These are phyloP conservation scores for Apostichopus parvimensis DNA, from an alignment of 35 echinoderm and acorn worm genomes.

Conservation along the genomic window DNA sequence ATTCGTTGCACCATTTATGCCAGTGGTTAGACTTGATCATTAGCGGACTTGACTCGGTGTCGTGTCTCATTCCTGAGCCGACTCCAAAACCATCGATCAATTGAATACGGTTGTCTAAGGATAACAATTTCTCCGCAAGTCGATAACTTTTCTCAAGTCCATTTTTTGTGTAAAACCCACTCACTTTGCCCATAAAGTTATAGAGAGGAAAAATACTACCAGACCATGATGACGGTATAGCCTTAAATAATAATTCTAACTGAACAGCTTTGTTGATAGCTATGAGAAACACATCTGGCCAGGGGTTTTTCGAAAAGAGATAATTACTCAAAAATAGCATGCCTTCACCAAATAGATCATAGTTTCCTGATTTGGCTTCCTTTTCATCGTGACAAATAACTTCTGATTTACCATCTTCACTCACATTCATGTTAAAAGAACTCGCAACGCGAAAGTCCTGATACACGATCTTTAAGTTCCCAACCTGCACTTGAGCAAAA, in stretches of 20 bases:
- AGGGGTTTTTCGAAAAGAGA: background rate
- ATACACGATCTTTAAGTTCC: background rate
- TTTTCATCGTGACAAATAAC: constrained; percentile 11
- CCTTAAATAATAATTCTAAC: background rate
- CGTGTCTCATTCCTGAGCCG: constrained; percentile 23
- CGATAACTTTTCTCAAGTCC: background rate
- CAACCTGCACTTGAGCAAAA: constrained; percentile 18
- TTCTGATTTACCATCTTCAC: background rate
- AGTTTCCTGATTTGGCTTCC: background rate
- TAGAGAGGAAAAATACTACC: constrained; percentile 5
- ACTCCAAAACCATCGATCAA: constrained; percentile 15
- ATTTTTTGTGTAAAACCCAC: background rate
- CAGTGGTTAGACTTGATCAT: background rate
- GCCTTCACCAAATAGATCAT: background rate
- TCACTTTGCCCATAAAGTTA: background rate
- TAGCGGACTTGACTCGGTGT: constrained; percentile 1
- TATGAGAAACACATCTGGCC: background rate
- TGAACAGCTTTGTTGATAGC: background rate
- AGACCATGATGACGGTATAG: background rate
- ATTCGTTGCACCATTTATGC: constrained; percentile 23
- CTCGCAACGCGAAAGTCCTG: background rate
- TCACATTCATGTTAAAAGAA: background rate
- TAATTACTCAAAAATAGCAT: background rate
- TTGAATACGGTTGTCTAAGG: background rate
- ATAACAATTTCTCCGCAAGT: background rate